Conservation (phyloP, 2,888 invertebrate genomes). For the Xestia c-nigrum region DNA sequence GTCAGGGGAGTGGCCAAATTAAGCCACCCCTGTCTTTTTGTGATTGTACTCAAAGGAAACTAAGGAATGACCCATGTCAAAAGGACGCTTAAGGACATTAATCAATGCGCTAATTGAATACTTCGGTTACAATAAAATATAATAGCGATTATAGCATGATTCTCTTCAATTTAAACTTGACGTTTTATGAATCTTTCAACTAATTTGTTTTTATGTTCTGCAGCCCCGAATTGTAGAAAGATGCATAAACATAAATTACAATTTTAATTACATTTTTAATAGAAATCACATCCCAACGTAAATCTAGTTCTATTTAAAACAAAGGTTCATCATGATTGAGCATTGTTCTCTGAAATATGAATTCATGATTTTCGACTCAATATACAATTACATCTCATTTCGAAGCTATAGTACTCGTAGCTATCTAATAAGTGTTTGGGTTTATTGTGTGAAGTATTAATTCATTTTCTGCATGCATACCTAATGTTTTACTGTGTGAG, state of each 20-base stretch:
- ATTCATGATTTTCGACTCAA: neutral
- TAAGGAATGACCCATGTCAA: conserved; percentile 29
- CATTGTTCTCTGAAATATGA: neutral
- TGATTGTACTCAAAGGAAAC: conserved; percentile 16
- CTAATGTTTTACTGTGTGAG: neutral
- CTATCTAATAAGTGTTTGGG: neutral
- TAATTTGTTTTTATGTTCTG: too few species aligned
- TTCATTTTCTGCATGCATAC: conserved; percentile 6
- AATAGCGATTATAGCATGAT: neutral
- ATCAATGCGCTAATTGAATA: conserved; percentile 29
- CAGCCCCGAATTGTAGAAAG: neutral
- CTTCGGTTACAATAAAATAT: conserved; percentile 17
- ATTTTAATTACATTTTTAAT: neutral
- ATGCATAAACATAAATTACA: neutral
- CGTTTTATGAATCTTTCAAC: neutral
- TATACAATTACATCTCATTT: conserved; percentile 5
- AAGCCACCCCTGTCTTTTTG: conserved; percentile 17
- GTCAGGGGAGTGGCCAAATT: conserved; percentile 12
- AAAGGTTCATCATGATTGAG: neutral
- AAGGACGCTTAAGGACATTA: conserved; percentile 22
- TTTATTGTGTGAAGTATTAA: conserved; percentile 2
- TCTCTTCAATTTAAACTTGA: neutral
- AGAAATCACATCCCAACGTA: neutral
- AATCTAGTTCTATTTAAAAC: conserved; percentile 1
- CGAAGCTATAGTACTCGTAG: neutral